Evolutionary conservation across 1,140 invertebrate genomes (phyloP).

Genomic region (Harpegnathos saltator): DNA sequence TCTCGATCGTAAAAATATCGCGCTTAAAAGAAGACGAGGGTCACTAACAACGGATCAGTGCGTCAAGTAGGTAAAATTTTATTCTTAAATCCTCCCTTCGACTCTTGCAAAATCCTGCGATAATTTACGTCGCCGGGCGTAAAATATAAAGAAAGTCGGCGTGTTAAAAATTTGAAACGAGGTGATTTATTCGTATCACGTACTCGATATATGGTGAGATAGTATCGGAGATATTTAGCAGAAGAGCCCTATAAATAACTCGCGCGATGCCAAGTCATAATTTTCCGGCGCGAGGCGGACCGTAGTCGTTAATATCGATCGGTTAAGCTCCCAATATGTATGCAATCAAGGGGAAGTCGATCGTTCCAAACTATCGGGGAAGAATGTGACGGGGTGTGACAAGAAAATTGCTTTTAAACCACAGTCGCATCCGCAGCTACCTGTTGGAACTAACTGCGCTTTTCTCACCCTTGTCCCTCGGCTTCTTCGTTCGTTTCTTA

Average conservation of each 20-base stretch:
- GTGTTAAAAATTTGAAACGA: constrained; percentile 19
- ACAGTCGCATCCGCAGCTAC: constrained; percentile 56
- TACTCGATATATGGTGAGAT: constrained; percentile 4
- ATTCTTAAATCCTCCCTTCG: background rate
- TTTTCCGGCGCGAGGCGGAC: constrained; percentile 27
- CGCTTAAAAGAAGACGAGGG: too few species aligned
- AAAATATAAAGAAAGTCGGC: background rate
- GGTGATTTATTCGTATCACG: constrained; percentile 17
- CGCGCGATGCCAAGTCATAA: constrained; percentile 49
- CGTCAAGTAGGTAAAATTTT: background rate
- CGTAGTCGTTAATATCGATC: constrained; percentile 53
- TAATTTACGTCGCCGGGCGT: background rate
- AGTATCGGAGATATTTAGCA: constrained; percentile 40
- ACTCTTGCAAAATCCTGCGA: background rate
- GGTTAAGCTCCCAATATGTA: constrained; percentile 56
- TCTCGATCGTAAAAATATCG: too few species aligned
- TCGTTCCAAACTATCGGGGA: constrained; percentile 52
- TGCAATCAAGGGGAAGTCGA: constrained; percentile 60
- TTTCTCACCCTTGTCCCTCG: constrained; percentile 50
- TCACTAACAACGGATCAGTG: too few species aligned
- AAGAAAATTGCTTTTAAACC: constrained; percentile 62
- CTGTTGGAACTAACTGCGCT: constrained; percentile 59
- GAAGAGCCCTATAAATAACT: constrained; percentile 41
- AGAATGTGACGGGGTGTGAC: constrained; percentile 60
- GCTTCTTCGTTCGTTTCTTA: constrained; percentile 51